These are phyloP conservation scores for Ptilodon capucinus DNA, from an alignment of 2,888 invertebrate species.

Conservation along the genomic window DNA sequence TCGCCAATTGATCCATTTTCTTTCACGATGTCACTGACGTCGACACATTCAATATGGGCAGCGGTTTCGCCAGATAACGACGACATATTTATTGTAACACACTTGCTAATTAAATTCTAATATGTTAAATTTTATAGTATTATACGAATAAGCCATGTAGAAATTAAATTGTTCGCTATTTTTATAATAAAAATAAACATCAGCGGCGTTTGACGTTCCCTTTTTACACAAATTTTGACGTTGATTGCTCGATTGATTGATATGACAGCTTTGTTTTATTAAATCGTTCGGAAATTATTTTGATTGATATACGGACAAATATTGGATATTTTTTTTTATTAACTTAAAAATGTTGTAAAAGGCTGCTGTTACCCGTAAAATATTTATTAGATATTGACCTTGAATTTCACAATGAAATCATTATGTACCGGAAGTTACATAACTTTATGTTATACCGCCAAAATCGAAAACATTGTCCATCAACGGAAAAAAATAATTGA, in stretches of 20 bases:
- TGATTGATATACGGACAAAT: no score
- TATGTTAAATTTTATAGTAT: slow-evolving; percentile 29
- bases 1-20: slow-evolving; percentile 49
- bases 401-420: no score
- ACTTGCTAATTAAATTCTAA: slow-evolving; percentile 33
- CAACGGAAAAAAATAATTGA: no score
- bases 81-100: slow-evolving; percentile 52
- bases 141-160: slow-evolving; percentile 46
- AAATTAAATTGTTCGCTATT: slow-evolving; percentile 37
- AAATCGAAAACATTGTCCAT: no score
- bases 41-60: slow-evolving; percentile 54
- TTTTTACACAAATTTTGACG: slow-evolving; percentile 1
- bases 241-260: neutral
- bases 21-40: slow-evolving; percentile 53
- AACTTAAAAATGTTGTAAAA: no score
- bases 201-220: slow-evolving; percentile 36
- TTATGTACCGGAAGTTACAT: no score
- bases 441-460: no score
- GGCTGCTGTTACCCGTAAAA: no score
- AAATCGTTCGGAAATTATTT: no score
- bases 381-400: no score
- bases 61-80: slow-evolving; percentile 38
- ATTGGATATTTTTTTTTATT: no score
- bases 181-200: slow-evolving; percentile 62
- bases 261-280: neutral